Evolutionary conservation across 2,113 vertebrate genomes (phyloP).

Genomic region (Muscicapa adusta): DNA sequence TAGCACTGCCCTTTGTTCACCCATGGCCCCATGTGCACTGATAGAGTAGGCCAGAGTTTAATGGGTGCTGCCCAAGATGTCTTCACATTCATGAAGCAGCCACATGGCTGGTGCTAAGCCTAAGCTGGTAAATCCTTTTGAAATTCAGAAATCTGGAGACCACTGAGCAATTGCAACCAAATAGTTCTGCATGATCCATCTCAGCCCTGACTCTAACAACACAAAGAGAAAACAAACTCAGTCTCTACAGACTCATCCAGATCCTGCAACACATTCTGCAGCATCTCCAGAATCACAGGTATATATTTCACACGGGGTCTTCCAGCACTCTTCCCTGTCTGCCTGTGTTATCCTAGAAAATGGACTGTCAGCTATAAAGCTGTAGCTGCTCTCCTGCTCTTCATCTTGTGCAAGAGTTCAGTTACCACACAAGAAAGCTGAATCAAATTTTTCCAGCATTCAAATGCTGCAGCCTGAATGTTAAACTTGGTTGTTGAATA

Average conservation of each 20-base stretch:
- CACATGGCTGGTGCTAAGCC: neutral
- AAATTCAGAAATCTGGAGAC: neutral
- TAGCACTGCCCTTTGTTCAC: neutral
- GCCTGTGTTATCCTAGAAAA: neutral
- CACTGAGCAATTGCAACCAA: neutral
- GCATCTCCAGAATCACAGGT: neutral
- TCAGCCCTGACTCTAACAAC: neutral
- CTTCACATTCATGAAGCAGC: neutral
- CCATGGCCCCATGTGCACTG: rapidly evolving
- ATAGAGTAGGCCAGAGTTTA: neutral
- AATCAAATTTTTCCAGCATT: neutral
- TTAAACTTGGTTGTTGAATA: neutral
- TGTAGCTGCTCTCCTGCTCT: neutral
- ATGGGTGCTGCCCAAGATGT: neutral
- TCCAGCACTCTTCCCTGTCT: neutral
- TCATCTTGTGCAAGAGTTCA: neutral
- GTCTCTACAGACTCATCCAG: neutral
- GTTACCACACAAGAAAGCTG: neutral
- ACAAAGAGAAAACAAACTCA: neutral
- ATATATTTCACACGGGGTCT: neutral
- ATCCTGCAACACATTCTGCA: neutral
- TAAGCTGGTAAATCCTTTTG: neutral
- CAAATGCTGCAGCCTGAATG: neutral
- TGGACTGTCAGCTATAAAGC: rapidly evolving
- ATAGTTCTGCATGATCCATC: neutral